These are phyloP conservation scores for Macrosteles quadrilineatus DNA, from an alignment of 1,140 invertebrate genomes.

Conservation along the genomic window DNA sequence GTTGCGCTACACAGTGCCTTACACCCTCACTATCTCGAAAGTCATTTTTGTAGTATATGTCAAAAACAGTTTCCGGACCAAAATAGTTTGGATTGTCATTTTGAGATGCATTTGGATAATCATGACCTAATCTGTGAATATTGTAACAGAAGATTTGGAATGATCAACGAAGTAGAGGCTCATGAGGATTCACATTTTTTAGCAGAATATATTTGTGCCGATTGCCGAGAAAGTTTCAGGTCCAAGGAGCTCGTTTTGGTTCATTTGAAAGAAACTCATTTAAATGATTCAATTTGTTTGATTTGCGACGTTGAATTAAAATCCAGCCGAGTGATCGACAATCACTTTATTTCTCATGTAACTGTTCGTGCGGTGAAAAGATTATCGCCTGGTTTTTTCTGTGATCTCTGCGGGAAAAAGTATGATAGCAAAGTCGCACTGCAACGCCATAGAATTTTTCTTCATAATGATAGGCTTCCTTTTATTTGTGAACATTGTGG, in stretches of 20 bases:
- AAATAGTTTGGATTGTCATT: neutral
- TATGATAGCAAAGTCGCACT: slow-evolving; percentile 3
- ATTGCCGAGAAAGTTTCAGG: neutral
- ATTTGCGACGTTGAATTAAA: neutral
- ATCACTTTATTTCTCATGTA: neutral
- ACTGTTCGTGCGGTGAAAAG: neutral
- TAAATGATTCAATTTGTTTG: neutral
- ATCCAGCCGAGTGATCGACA: neutral
- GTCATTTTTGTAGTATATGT: neutral
- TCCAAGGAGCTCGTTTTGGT: neutral
- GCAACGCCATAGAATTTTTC: neutral
- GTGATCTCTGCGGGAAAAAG: neutral
- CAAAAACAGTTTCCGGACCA: slow-evolving; percentile 4
- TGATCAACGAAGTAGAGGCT: neutral
- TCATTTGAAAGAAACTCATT: neutral
- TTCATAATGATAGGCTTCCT: neutral
- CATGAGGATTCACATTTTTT: neutral
- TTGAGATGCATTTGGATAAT: slow-evolving; percentile 2
- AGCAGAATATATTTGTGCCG: neutral
- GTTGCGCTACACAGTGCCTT: neutral
- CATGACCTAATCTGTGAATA: slow-evolving; percentile 2
- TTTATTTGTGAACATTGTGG: slow-evolving; percentile 10
- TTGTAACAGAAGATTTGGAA: neutral
- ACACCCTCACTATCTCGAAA: neutral
- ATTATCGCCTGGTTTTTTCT: neutral